Evolutionary conservation across 1,140 invertebrate species (phyloP).

Genomic region (Drosophila sturtevanti): DNA sequence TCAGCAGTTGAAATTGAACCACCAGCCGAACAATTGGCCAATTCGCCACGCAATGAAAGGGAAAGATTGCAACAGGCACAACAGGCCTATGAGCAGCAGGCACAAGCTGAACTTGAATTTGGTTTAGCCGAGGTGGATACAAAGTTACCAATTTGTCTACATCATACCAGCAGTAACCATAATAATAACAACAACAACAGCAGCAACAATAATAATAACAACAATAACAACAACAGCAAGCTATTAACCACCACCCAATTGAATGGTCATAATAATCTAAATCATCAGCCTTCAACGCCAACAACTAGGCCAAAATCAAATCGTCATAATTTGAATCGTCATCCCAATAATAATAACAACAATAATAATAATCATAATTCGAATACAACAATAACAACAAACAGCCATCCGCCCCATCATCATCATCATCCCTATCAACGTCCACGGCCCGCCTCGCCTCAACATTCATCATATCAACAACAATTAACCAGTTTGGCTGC

Average conservation of each 20-base stretch:
- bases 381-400: conserved; percentile 16
- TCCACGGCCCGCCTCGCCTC: conserved; percentile 52
- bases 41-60: conserved; percentile 65
- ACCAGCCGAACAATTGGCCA: conserved; percentile 68
- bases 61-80: conserved; percentile 67
- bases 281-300: conserved; percentile 5
- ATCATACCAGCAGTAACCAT: conserved; percentile 9
- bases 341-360: conserved; percentile 19
- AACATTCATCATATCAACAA: conserved; percentile 62
- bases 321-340: conserved; percentile 46
- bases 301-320: conserved; percentile 7
- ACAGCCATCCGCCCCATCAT: conserved; percentile 35
- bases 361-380: conserved; percentile 7
- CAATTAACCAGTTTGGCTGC: conserved; percentile 62
- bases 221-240: conserved; percentile 13
- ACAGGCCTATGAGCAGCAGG: conserved; percentile 68
- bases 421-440: conserved; percentile 73
- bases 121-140: conserved; percentile 63
- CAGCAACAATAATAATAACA: background rate
- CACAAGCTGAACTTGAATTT: conserved; percentile 64
- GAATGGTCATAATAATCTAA: background rate
- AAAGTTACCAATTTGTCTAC: conserved; percentile 41
- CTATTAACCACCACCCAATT: background rate
- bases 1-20: conserved; percentile 72
- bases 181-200: conserved; percentile 4